Conservation (phyloP, 2,113 vertebrate species). For the Ranitomeya variabilis region DNA sequence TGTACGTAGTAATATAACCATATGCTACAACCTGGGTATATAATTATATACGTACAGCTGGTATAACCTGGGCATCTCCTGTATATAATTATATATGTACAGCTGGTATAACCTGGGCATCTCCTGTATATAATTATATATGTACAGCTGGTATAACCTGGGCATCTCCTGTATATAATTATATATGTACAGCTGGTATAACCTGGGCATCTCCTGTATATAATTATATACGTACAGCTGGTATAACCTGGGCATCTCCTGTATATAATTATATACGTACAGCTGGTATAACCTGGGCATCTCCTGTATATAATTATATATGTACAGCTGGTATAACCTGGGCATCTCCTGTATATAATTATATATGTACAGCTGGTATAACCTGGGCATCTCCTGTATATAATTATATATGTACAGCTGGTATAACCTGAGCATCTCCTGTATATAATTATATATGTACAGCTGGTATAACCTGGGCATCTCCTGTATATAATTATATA, state of each 20-base stretch:
- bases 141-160: not conserved
- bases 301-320: not conserved
- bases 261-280: too few relatives aligned
- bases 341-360: too few relatives aligned
- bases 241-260: not conserved
- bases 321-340: not conserved
- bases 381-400: not conserved
- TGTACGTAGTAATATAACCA: not conserved
- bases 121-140: not conserved
- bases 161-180: too few relatives aligned
- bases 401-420: not conserved
- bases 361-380: not conserved
- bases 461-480: too few relatives aligned
- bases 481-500: not conserved
- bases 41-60: too few relatives aligned
- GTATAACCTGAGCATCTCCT: not conserved
- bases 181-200: not conserved
- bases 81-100: too few relatives aligned
- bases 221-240: not conserved
- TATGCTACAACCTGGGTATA: not conserved
- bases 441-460: too few relatives aligned
- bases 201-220: not conserved
- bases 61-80: not conserved
- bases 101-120: not conserved
- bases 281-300: not conserved